Evolutionary conservation across 2,797 vertebrate species (phyloP), one percentile per base, ranked within the genome.

Genomic region (Catamblyrhynchus diadema): DNA sequence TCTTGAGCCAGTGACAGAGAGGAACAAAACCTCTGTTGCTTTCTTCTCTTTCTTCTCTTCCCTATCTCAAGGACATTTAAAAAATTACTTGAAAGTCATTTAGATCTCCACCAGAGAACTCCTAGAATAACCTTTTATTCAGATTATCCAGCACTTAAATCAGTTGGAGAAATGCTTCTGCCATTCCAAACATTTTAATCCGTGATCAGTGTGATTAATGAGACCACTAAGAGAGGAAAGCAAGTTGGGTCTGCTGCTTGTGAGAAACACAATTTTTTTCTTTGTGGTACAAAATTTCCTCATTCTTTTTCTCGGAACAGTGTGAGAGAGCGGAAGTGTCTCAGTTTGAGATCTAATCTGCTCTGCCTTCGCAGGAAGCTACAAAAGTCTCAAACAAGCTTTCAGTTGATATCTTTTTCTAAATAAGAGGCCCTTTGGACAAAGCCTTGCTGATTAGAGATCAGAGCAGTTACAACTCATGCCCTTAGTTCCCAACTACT

Each of bases 281-380:
- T 86, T 53, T 69, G 77, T 81, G 75, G 65, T 70, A 45, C 7
- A 6, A 80, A 92, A 89, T 97, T 97, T 97, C 94, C 89, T 94
- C 93, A 84, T 88, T 82, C 80, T 79, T 96, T 96, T 97, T 98
- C 96, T 97, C 89, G 83, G 96, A 98, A 97, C 27, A 90, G 65
- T 79, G 44, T 12, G 7, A 86, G n/a, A 60, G 71, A 92, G 51
- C 69, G 21, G 95, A 98, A 97, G 75, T 91, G 75, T 95, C 95
- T 95, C 90, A 94, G 30, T 81, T 44, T 87, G 71, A 96, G 96
- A 95, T 96, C 82, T 97, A 94, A 97, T 97, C 96, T 94, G 32
- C 94, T 93, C 93, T 90, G 90, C 66, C 64, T 81, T 73, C 0
- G 3, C 96, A 97, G 96, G 96, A 97, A 97, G 92, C 91, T 92